Percentiles rank a stretch among this genome's conserved stretches.
Evolutionary conservation across 2,888 invertebrate genomes (phyloP).

Genomic region (Metellina segmentata): DNA sequence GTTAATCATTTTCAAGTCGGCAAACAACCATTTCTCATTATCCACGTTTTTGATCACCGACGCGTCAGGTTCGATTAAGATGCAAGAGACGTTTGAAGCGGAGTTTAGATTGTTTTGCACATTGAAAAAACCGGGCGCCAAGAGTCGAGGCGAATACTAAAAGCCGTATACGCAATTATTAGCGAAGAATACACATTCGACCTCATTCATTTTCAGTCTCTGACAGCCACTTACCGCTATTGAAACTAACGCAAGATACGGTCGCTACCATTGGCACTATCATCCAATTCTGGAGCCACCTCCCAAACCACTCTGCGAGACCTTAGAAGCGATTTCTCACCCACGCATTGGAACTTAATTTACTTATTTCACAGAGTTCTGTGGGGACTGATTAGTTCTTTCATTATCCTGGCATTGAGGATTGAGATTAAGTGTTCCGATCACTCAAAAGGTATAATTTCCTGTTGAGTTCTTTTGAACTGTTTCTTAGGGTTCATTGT

Average conservation of each 20-base stretch:
- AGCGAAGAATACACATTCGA: slow-evolving; percentile 33
- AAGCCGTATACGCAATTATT: slow-evolving; percentile 20
- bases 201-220: slow-evolving; percentile 43
- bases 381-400: too few relatives aligned
- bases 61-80: not conserved
- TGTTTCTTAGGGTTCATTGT: too few relatives aligned
- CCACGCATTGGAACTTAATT: slow-evolving; percentile 49
- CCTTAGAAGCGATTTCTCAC: slow-evolving; percentile 42
- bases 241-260: not conserved
- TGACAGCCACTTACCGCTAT: slow-evolving; percentile 48
- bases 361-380: not conserved
- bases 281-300: slow-evolving; percentile 52
- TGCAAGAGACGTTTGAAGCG: not conserved
- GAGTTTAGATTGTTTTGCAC: not conserved
- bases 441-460: not conserved
- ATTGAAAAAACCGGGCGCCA: not conserved
- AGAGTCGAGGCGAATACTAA: slow-evolving; percentile 12
- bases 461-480: not conserved
- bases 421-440: not conserved
- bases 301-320: slow-evolving; percentile 16
- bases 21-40: slow-evolving; percentile 10
- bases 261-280: not conserved
- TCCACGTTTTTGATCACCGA: not conserved
- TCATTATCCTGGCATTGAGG: too few relatives aligned
- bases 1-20: not conserved